Evolutionary conservation across 2,888 invertebrate genomes (phyloP), one percentile per base, ranked within the genome.

Genomic region (Ornithoptera priamus): DNA sequence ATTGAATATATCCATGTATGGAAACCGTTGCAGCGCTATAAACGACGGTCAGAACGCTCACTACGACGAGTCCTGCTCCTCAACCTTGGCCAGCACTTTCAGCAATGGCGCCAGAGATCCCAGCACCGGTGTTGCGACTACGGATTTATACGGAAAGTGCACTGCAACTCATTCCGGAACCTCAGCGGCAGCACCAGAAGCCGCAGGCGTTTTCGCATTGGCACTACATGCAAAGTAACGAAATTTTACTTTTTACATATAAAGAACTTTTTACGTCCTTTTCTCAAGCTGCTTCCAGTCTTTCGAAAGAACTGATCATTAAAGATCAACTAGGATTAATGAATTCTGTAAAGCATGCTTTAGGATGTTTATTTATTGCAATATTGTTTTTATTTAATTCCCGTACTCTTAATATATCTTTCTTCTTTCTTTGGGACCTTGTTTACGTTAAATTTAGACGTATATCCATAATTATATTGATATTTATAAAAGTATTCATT

Each of bases 1-100:
- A 10, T 46, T 46, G 3, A 12, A 2, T 4, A 17, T 17, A 46
- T 46, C 2, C 46, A 46, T 46, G 15, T 12, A 3, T 46, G 53
- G 6, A 7, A n/a, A 53, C 1, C 24, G n/a, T 60, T 70, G 42
- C 81, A 93, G 99, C 75, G 99, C 99, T 72, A 99, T 99, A 82
- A 99, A 99, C 90, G 99, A 99, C 86, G 99, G 99, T 0, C 99
- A 99, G 87, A 99, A 99, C 85, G 99, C 99, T 0, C 99, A 99
- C 89, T 99, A 99, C 88, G 99, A 99, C 83, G 99, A 99, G 89
- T 99, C 99, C 76, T 99, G 99, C 87, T 99, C 99, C 22, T 99
- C 99, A 20, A 99, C 99, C 0, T 93, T 99, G 60, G 99, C 99
- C 0, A 99, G 99, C 69, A 99, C 99, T 3, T 99, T 99, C 93